Evolutionary conservation across 2,888 invertebrate species (phyloP).

Genomic region (Subacronicta megacephala): DNA sequence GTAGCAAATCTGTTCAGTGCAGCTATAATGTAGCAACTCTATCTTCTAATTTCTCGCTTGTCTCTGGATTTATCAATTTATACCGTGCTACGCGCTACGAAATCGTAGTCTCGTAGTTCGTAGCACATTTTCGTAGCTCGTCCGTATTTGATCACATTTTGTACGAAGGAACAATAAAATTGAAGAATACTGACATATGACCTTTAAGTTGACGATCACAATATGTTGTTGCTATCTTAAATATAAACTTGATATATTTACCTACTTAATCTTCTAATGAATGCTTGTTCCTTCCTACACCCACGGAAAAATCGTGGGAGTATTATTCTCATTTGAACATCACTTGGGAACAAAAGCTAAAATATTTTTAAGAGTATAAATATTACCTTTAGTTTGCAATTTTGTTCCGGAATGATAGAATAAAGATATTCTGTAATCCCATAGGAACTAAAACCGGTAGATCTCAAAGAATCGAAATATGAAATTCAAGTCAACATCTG

Average conservation of each 20-base stretch:
- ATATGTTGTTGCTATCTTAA: background rate
- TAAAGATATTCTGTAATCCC: slow-evolving; percentile 49
- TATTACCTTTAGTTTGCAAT: slow-evolving; percentile 26
- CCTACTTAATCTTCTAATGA: too few species aligned
- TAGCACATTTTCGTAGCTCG: background rate
- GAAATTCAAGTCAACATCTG: slow-evolving; percentile 52
- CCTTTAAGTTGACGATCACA: too few species aligned
- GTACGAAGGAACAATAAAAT: too few species aligned
- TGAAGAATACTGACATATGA: too few species aligned
- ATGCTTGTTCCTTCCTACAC: background rate
- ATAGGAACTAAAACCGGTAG: slow-evolving; percentile 27
- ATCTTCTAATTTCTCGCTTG: too few species aligned
- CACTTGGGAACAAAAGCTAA: slow-evolving; percentile 14
- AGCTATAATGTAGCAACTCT: too few species aligned
- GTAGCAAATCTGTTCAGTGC: too few species aligned
- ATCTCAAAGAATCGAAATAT: slow-evolving; percentile 52
- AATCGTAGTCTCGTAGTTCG: background rate
- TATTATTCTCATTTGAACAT: background rate
- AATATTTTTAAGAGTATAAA: slow-evolving; percentile 27
- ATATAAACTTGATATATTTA: too few species aligned
- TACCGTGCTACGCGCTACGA: background rate
- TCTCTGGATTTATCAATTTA: too few species aligned
- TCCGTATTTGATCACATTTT: too few species aligned
- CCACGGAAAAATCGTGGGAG: background rate
- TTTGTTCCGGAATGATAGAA: slow-evolving; percentile 36